Evolutionary conservation across 2,888 invertebrate genomes (phyloP), one percentile per base, ranked within the genome.

Genomic region (Falcaria lacertinaria): DNA sequence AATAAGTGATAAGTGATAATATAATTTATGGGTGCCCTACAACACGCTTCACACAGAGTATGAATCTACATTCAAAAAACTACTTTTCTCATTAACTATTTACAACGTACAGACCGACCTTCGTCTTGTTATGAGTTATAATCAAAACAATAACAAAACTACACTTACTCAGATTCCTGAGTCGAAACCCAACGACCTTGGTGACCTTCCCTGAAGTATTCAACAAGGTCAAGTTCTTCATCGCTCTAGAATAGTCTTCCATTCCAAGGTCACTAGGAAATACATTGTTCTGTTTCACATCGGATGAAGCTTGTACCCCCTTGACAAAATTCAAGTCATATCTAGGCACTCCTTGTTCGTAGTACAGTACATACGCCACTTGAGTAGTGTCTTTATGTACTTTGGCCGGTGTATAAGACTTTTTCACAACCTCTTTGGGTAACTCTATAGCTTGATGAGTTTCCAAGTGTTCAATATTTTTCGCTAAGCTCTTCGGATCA

Each of bases 341-440:
- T 15, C 74, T 75, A 0, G 80, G 64, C 1, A 75, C 69, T 0
- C 90, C 88, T 47, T 87, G 80, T 33, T 90, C 89, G 34, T 86
- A 89, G 50, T 85, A 90, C 22, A 90, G 49, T 0, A 89, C 87
- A 43, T 89, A 90, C 0, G 84, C 88, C 1, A 89, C 77, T 41
- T 82, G 78, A 0, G 78, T 75, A 0, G 76, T 67, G 34, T 79
- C 74, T 34, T 68, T 77, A 39, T 73, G 69, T 32, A 65, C 63
- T 25, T 65, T 66, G 14, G 47, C 48, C 1, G 69, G 65, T 0
- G 57, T 47, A 37, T 65, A 62, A 0, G 80, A 81, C 47, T 84
- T 87, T 54, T 87, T 88, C 0, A 80, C 82, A 0, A 85, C 64
- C 25, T 74, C 81, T 41, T 77, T 82, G 0, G 70, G 63, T 13